Evolutionary conservation across 1,140 invertebrate genomes (phyloP), one percentile per base, ranked within the genome.

Genomic region (Melitaea cinxia): DNA sequence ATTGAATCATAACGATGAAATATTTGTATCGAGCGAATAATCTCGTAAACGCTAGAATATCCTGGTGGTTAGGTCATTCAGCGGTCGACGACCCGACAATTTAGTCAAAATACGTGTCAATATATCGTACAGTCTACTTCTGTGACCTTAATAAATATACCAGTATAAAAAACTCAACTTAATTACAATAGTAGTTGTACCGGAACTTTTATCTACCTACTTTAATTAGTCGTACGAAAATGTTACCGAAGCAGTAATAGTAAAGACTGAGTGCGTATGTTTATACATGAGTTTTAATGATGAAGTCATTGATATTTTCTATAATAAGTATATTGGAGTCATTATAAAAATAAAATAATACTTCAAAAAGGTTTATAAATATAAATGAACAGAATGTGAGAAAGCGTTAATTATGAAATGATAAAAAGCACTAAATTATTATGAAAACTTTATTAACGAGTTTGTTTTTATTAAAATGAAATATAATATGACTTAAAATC

Each of bases 21-120:
- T 75, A 70, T 68, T 72, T 56, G 69, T 62, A 72, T 75, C 81
- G 73, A 80, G 81, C 75, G 74, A 80, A 82, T 74, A 68, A 77
- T 78, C 70, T 73, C 72, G 66, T 72, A 66, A 62, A 54, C 52
- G 59, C 56, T 71, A 73, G 77, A 17, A 66, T 78, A 82, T 82
- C 75, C 75, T 77, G 77, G 64, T 76, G 77, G 63, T 72, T 75
- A 75, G 74, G 73, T 78, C 72, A 75, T 70, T 60, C 72, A 57
- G 64, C 73, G 80, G 78, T 75, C 80, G 63, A 50, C 53, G 73
- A 79, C 64, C 71, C 39, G 69, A 14, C 62, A 61, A 76, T 76
- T 75, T 72, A 53, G 70, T 76, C 55, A 75, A 70, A 72, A 73
- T 73, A 75, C 39, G 56, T 60, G 57, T 55, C 57, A 60, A 60